phyloP scores from a whole-genome alignment of 2,888 invertebrate species.

The Autographa gamma region DNA sequence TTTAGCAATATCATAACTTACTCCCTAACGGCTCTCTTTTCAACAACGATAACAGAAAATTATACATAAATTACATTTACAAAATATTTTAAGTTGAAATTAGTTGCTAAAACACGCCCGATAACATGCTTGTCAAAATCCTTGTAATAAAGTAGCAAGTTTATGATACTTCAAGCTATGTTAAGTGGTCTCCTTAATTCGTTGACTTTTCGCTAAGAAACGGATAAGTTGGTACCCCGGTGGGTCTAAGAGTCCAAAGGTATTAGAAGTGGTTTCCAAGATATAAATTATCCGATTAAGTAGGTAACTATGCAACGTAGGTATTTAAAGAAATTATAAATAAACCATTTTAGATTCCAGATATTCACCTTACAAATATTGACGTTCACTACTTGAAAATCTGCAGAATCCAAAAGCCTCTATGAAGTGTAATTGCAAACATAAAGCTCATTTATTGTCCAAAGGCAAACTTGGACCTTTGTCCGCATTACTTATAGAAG shows the following conservation, averaged over 20 bases:
- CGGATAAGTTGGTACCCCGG: conserved; percentile 5
- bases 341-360: too few relatives aligned
- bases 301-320: too few relatives aligned
- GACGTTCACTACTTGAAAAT: too few relatives aligned
- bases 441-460: too few relatives aligned
- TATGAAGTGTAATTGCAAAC: too few relatives aligned
- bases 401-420: too few relatives aligned
- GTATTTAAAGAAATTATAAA: too few relatives aligned
- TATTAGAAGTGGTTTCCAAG: background rate
- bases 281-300: background rate
- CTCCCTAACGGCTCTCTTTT: background rate
- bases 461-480: too few relatives aligned
- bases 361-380: too few relatives aligned
- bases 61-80: conserved; percentile 24
- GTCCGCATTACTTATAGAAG: too few relatives aligned
- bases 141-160: conserved; percentile 74
- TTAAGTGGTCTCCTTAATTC: conserved; percentile 61
- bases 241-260: background rate
- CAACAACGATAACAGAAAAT: conserved; percentile 25
- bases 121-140: conserved; percentile 63
- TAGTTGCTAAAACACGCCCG: conserved; percentile 43
- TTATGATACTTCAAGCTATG: conserved; percentile 61
- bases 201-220: conserved; percentile 33
- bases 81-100: conserved; percentile 43
- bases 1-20: conserved; percentile 34